Evolutionary conservation across 1,140 invertebrate genomes (phyloP), one percentile per base, ranked within the genome.

Genomic region (Lepidurus apus): DNA sequence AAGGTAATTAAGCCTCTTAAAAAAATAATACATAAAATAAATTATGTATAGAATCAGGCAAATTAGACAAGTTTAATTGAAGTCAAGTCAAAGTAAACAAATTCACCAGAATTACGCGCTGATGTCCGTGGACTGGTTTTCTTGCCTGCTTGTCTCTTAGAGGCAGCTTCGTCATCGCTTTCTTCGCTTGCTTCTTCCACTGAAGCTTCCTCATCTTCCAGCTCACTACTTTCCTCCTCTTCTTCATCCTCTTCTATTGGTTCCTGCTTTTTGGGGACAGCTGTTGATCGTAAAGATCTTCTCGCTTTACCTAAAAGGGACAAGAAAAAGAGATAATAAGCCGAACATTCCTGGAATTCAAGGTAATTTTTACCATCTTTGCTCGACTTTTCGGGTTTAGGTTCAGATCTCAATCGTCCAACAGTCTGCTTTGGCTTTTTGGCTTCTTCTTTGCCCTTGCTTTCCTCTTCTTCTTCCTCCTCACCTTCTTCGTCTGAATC

Each of bases 161-260:
- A n/a, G 17, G 21, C 78, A 42, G 43, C 7, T 75, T 79, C 78
- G 7, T 74, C 75, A 7, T 79, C 78, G 43, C 78, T 79, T 34
- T 44, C 44, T 13, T 44, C 75, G 43, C 74, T 73, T 2, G 47
- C 78, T 21, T 45, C 78, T 8, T 79, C 78, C 26, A 43, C 42
- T 17, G 26, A 24, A 9, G 42, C 73, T 34, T 43, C 77, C 8
- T 74, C 77, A 26, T 42, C 73, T 17, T 79, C 78, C 6, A 45
- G 73, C 7, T 79, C 78, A 10, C 74, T 75, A 13, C 65, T 74
- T 43, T 74, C 47, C 34, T 78, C 43, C 4, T 78, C 78, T 42
- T 78, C 34, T 5, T 87, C 44, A 82, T 81, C 73, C 84, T 85
- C 82, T 78, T 80, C 82, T 81, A 75, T 82, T 77, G 74, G 42